phyloP scores from a whole-genome alignment of 2,888 invertebrate species.

The Clusia tigrina region DNA sequence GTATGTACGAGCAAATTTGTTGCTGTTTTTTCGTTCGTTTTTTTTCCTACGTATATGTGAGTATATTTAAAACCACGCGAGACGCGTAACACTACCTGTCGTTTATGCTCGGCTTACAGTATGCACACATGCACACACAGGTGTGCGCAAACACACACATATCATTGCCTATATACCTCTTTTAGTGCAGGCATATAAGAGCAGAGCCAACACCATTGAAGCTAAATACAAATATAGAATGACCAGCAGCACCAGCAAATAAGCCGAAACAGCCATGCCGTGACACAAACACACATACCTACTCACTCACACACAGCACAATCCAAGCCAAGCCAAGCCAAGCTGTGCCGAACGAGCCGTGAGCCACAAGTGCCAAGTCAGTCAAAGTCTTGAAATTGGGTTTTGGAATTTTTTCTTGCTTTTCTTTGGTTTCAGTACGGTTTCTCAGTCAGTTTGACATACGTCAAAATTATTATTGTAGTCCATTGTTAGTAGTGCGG shows the following conservation, averaged over 20 bases:
- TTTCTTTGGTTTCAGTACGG: conserved; percentile 63
- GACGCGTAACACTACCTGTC: conserved; percentile 4
- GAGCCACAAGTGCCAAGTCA: not conserved
- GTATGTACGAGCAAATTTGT: conserved; percentile 19
- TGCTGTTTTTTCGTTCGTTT: not conserved
- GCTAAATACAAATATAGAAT: not conserved
- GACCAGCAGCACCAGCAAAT: not conserved
- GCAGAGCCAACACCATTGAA: not conserved
- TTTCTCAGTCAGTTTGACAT: conserved; percentile 38
- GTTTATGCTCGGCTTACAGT: not conserved
- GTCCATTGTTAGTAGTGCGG: conserved; percentile 33
- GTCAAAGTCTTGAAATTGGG: conserved; percentile 53
- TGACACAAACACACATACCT: too few relatives aligned
- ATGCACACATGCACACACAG: not conserved
- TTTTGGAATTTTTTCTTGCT: conserved; percentile 63
- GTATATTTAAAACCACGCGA: conserved; percentile 10
- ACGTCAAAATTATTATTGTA: conserved; percentile 26
- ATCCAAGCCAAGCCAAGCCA: conserved; percentile 49
- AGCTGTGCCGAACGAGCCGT: conserved; percentile 45
- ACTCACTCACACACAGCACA: conserved; percentile 31
- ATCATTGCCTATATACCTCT: not conserved
- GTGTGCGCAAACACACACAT: conserved; percentile 31
- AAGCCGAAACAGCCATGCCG: conserved; percentile 7
- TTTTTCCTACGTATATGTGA: not conserved
- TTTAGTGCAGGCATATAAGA: conserved; percentile 8